Evolutionary conservation across 2,113 vertebrate genomes (phyloP).

Genomic region (Proteles cristata): DNA sequence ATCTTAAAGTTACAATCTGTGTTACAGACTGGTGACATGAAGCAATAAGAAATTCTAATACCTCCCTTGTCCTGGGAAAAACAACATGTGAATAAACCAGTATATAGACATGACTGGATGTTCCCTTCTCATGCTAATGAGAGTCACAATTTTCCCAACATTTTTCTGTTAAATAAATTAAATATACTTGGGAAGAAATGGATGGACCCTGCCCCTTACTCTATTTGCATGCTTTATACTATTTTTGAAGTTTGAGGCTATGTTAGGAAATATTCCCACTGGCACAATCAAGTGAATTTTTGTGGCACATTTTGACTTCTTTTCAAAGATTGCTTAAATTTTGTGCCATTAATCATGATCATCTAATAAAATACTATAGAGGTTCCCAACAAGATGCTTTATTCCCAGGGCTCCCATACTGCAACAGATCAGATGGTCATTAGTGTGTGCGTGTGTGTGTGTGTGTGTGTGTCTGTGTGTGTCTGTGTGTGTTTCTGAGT

Average conservation of each 20-base stretch:
- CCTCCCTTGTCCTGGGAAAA: conserved; percentile 69
- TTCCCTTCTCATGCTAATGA: conserved; percentile 80
- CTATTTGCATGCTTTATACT: conserved; percentile 81
- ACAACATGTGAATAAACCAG: conserved; percentile 40
- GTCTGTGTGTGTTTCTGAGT: not conserved
- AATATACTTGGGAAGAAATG: conserved; percentile 82
- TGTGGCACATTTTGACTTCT: conserved; percentile 87
- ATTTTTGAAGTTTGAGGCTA: conserved; percentile 86
- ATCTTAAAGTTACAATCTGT: conserved; percentile 86
- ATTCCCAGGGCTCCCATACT: conserved; percentile 83
- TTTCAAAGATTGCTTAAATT: conserved; percentile 87
- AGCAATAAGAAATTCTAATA: conserved; percentile 75
- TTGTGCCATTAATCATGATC: conserved; percentile 85
- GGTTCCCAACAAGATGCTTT: conserved; percentile 85
- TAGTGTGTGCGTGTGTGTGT: not conserved
- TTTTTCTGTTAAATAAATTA: conserved; percentile 81
- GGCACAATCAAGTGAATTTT: conserved; percentile 86
- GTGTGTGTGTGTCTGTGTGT: not conserved
- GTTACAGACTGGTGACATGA: conserved; percentile 76
- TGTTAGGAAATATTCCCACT: conserved; percentile 88
- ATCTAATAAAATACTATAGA: conserved; percentile 84
- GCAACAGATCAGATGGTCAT: conserved; percentile 79
- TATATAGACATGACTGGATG: conserved; percentile 70
- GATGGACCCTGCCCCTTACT: conserved; percentile 78
- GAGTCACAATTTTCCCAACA: conserved; percentile 83